Conservation (phyloP, 2,113 vertebrate species). For the Dromas ardeola region DNA sequence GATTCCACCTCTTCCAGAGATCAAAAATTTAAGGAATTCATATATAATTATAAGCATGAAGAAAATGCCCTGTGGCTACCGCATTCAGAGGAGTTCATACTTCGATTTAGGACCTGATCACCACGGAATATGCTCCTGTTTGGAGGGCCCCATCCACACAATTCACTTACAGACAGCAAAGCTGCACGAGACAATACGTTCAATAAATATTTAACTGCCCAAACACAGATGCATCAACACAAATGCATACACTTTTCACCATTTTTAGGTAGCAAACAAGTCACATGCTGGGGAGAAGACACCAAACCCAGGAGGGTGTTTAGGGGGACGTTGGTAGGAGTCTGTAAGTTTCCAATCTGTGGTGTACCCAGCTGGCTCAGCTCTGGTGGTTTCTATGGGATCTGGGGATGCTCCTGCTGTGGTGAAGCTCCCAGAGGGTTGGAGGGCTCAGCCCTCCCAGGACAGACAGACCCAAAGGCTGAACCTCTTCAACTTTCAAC, state of each 20-base stretch:
- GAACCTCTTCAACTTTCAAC: neutral
- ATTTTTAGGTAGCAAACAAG: neutral
- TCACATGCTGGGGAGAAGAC: neutral
- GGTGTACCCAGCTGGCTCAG: accelerated
- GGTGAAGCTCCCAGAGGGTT: neutral
- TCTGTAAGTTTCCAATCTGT: neutral
- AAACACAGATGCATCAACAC: neutral
- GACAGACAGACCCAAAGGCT: too few relatives aligned
- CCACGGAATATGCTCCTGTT: accelerated
- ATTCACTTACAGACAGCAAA: neutral
- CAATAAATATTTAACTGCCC: neutral
- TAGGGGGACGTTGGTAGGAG: neutral
- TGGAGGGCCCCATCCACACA: accelerated
- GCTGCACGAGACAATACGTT: neutral
- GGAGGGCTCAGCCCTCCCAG: neutral
- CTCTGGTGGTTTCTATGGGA: accelerated
- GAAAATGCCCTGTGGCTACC: neutral
- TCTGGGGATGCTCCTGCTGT: neutral
- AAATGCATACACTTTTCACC: accelerated
- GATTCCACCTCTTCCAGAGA: neutral
- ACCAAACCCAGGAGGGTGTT: neutral
- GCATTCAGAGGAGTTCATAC: neutral
- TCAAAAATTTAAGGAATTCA: neutral
- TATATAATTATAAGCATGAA: neutral
- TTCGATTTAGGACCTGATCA: neutral